phyloP scores from a whole-genome alignment of 2,113 vertebrate species.

The Melanerpes formicivorus region DNA sequence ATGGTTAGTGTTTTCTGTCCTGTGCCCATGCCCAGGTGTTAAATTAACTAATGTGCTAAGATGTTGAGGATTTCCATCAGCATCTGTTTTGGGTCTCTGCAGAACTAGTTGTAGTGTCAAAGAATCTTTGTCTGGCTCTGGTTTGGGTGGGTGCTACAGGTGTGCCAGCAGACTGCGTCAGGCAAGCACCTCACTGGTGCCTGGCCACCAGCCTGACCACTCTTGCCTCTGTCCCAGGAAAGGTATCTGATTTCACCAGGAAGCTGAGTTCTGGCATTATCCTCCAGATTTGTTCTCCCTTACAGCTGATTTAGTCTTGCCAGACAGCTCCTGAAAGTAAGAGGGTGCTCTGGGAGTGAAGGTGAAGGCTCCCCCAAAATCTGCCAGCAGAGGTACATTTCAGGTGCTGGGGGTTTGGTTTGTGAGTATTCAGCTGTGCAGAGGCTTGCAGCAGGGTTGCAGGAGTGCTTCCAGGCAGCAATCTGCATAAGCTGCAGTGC shows the following conservation, averaged over 20 bases:
- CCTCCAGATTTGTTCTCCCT: not conserved
- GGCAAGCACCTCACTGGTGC: no score
- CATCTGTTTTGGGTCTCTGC: not conserved
- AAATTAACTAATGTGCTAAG: not conserved
- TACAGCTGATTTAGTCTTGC: not conserved
- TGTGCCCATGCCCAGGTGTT: not conserved
- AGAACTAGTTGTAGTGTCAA: accelerated
- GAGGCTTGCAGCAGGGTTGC: not conserved
- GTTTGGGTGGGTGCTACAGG: accelerated
- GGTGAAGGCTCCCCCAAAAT: not conserved
- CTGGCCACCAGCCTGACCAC: accelerated
- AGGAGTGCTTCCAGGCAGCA: no score
- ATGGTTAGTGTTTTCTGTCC: not conserved
- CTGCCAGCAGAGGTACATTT: not conserved
- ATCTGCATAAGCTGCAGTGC: accelerated
- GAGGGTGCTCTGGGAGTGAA: constrained; percentile 25
- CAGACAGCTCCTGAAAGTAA: constrained; percentile 15
- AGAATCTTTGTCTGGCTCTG: accelerated
- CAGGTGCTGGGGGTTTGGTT: accelerated
- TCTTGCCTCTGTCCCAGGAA: not conserved
- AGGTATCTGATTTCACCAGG: accelerated
- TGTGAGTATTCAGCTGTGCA: accelerated
- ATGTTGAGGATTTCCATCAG: not conserved
- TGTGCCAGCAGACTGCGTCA: accelerated
- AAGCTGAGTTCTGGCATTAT: accelerated